Base-by-base conservation (phyloP, 53 echinoderm and acorn worm species). In the Crossaster papposus region DNA sequence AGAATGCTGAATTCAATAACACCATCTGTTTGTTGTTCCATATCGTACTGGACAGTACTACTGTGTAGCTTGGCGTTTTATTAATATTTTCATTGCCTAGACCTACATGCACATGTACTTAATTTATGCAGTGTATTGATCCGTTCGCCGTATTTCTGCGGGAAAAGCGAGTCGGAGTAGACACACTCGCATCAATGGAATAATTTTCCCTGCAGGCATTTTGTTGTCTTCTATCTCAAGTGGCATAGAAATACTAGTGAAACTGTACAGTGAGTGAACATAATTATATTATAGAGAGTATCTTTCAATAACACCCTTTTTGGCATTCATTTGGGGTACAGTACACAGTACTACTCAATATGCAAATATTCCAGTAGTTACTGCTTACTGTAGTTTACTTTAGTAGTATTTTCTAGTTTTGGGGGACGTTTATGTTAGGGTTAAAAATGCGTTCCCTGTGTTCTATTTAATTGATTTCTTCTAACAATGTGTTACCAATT, bases 161-260 rank as follows among this genome's bases (percentile, higher is more conserved):
- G 20, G 22, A 1, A 1, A 81, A 14, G 53, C 11, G 29, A 18
- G 51, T 28, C 51, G 9, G 44, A 44, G 44, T 44, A 44, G 44
- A 44, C 51, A 79, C n/a, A 81, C 62, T 0, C 81, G 55, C 62
- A 81, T 58, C 62, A 81, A 81, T 81, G 81, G 58, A 54, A 81
- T 63, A 30, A 81, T 81, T 81, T 81, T 10, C 64, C 63, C 81
- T 32, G 30, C 32, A 0, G 20, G 79, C 62, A 62, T 23, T 62
- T n/a, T 68, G 4, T 68, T 68, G 17, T 58, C 58, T 11, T 68
- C 68, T 68, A 18, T 18, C 2, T 62, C 62, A 62, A 14, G 23
- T 62, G 62, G 17, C 23, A 62, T 18, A 3, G 23, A 17, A 23
- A 23, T 17, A 11, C 62, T 62, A 9, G 62, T 62, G 62, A 11